Evolutionary conservation across 2,888 invertebrate species (phyloP), one percentile per base, ranked within the genome.

Genomic region (Rotaria socialis): DNA sequence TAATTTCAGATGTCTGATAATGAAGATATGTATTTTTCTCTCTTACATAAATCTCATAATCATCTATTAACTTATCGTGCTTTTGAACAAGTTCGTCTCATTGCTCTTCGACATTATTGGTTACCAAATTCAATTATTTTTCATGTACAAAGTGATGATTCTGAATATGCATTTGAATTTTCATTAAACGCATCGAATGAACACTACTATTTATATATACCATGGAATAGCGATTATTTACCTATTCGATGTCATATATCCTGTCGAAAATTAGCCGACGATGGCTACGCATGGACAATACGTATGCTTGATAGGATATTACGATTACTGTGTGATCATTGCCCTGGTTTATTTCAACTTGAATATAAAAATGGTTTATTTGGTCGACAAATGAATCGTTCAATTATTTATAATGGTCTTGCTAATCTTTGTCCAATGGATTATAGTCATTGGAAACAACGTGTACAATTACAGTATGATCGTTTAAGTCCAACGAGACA

Each of bases 281-380:
- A 43, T 80, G 80, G 80, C n/a, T 80, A 80, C 47, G 43, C 80
- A 47, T 80, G 80, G 80, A 80, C 80, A 80, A 47, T 80, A 24
- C 43, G 47, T 47, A 80, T 80, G 80, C n/a, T 80, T 11, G 80
- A 80, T 80, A 22, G 80, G 24, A 80, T 80, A 43, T 47, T 80
- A 47, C 7, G 80, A 47, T 80, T 80, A 80, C 19, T 80, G 47
- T 80, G 80, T 47, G 47, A 80, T 47, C 47, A 47, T 80, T 80
- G 80, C 47, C 80, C 80, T 80, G 80, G 80, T n/a, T 14, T 80
- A n/a, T 80, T 80, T 47, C 47, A 80, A 80, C 47, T 80, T 11
- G 43, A 43, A 80, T 80, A 47, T 47, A 43, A 11, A 43, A 80
- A 80, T 80, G 80, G 80, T 80, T 47, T 80, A 47, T 80, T 80